Percentiles rank a stretch among this genome's conserved stretches.
Evolutionary conservation across 2,888 invertebrate genomes (phyloP).

Genomic region (Monochamus alternatus): DNA sequence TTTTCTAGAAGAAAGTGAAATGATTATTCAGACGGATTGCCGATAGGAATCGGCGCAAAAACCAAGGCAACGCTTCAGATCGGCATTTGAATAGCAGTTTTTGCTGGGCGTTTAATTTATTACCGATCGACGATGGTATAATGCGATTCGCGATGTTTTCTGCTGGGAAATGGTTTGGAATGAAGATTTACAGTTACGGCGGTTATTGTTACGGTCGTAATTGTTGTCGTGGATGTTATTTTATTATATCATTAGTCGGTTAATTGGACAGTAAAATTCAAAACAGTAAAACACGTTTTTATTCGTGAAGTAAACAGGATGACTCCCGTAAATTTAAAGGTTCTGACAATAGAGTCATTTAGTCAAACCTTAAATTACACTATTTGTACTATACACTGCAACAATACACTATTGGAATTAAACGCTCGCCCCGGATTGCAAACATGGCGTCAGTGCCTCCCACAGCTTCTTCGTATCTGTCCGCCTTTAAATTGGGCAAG

Average conservation of each 20-base stretch:
- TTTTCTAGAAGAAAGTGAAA: slow-evolving; percentile 13
- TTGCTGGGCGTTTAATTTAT: slow-evolving; percentile 10
- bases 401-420: no score
- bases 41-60: background rate
- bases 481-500: no score
- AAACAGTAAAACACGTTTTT: background rate
- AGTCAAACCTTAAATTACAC: no score
- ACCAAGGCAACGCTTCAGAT: slow-evolving; percentile 5
- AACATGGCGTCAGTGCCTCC: no score
- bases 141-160: slow-evolving; percentile 6
- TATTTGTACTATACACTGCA: no score
- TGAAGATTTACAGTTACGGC: slow-evolving; percentile 6
- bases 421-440: no score
- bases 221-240: background rate
- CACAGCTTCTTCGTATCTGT: no score
- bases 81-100: slow-evolving; percentile 6
- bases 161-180: background rate
- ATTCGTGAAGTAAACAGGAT: no score
- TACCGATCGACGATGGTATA: background rate
- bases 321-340: no score
- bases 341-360: no score
- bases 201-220: slow-evolving; percentile 4
- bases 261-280: background rate
- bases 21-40: slow-evolving; percentile 6
- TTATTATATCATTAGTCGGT: background rate